These are phyloP conservation scores for Cyprinodon diabolis DNA, from an alignment of 2,797 vertebrate species.

Conservation along the genomic window DNA sequence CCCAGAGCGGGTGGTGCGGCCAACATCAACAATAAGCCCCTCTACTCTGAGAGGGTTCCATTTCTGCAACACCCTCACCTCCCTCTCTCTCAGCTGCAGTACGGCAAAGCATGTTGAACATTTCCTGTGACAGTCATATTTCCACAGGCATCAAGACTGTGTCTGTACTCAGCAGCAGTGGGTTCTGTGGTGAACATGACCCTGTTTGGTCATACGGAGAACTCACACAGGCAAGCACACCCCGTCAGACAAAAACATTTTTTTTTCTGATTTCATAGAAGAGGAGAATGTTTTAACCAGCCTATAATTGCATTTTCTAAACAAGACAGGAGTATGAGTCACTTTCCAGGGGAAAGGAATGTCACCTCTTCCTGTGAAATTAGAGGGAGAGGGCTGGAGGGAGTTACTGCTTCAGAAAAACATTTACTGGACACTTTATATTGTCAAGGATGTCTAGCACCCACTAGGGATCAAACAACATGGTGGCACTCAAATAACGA, in stretches of 20 bases:
- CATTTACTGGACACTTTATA: conserved; percentile 52
- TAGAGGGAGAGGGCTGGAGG: conserved; percentile 39
- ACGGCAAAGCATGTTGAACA: conserved; percentile 78
- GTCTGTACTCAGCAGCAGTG: conserved; percentile 33
- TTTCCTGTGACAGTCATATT: conserved; percentile 78
- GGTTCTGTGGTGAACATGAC: conserved; percentile 54
- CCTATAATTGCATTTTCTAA: conserved; percentile 65
- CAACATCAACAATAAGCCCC: conserved; percentile 74
- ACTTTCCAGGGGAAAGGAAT: conserved; percentile 66
- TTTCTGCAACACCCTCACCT: conserved; percentile 2
- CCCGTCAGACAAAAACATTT: conserved; percentile 5
- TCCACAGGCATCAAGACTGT: conserved; percentile 55
- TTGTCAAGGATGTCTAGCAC: conserved; percentile 53
- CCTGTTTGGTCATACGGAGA: conserved; percentile 58
- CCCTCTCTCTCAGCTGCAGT: conserved; percentile 55
- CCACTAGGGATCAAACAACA: conserved; percentile 49
- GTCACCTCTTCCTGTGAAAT: conserved; percentile 65
- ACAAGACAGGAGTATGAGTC: conserved; percentile 66
- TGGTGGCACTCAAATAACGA: conserved; percentile 25
- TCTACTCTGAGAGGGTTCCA: conserved; percentile 57
- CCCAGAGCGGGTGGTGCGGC: conserved; percentile 53
- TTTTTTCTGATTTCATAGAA: conserved; percentile 32
- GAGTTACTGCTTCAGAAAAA: conserved; percentile 46
- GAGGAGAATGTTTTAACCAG: conserved; percentile 40
- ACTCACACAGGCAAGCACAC: conserved; percentile 39